Conservation (phyloP, 2,888 invertebrate genomes). For the Clistopyga incitator region DNA sequence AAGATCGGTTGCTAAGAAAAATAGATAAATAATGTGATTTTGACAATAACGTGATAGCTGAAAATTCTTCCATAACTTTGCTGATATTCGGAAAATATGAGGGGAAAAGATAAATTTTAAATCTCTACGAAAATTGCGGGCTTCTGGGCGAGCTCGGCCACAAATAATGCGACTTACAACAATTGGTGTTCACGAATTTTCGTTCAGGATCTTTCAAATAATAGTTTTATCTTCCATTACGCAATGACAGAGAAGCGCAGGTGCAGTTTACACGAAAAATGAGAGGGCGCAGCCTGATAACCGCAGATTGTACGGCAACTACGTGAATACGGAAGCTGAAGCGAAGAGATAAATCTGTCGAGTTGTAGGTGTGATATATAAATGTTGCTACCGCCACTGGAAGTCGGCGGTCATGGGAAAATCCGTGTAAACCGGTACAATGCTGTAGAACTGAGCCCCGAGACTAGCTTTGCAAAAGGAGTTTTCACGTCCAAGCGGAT, state of each 20-base stretch:
- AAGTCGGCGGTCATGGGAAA: conserved; percentile 49
- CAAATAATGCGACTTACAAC: neutral
- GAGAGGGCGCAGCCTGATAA: conserved; percentile 24
- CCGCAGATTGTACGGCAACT: conserved; percentile 44
- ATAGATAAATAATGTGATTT: too few relatives aligned
- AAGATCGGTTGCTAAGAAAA: too few relatives aligned
- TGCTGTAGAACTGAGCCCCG: neutral
- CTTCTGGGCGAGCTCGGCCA: too few relatives aligned
- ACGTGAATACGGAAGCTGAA: conserved; percentile 57
- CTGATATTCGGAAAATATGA: neutral
- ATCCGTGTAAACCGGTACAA: conserved; percentile 27
- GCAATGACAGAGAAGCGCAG: neutral
- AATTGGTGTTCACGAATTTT: neutral
- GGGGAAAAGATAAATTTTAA: neutral
- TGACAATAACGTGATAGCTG: neutral
- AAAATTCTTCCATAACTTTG: neutral
- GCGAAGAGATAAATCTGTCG: conserved; percentile 58
- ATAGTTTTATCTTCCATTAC: neutral
- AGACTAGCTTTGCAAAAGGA: conserved; percentile 24
- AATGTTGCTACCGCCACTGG: conserved; percentile 11
- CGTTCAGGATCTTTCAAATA: neutral
- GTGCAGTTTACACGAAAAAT: conserved; percentile 33
- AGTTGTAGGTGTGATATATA: conserved; percentile 56
- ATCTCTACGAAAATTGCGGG: neutral
- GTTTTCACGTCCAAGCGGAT: conserved; percentile 44